These are phyloP conservation scores for Cydia splendana DNA, from an alignment of 1,140 invertebrate genomes.

Conservation along the genomic window DNA sequence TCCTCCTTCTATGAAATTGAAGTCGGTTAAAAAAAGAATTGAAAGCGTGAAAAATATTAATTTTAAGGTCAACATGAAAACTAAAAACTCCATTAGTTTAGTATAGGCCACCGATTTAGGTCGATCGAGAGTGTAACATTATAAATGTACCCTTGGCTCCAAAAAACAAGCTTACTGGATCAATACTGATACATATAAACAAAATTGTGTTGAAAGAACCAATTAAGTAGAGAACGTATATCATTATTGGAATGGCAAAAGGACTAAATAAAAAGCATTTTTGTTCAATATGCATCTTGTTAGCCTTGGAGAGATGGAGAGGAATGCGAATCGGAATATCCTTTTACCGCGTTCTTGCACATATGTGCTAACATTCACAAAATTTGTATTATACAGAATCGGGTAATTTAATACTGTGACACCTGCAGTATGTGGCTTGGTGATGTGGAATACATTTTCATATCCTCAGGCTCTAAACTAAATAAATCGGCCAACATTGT, in stretches of 20 bases:
- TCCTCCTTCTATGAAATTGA: too few relatives aligned
- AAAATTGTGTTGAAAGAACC: neutral
- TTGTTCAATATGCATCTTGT: constrained; percentile 7
- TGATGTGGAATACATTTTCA: too few relatives aligned
- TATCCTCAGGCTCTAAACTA: too few relatives aligned
- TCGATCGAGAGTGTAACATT: neutral
- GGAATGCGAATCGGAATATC: constrained; percentile 14
- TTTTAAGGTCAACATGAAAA: neutral
- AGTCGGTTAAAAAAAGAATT: neutral
- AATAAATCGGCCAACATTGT: too few relatives aligned
- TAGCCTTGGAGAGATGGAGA: constrained; percentile 20
- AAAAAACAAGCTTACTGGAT: neutral
- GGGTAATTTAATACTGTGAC: too few relatives aligned
- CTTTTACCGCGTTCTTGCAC: constrained; percentile 4
- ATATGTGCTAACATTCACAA: neutral
- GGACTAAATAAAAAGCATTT: neutral
- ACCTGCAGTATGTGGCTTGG: too few relatives aligned
- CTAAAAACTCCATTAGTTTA: neutral
- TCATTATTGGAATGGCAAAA: constrained; percentile 21
- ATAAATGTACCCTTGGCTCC: constrained; percentile 1
- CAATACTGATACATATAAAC: constrained; percentile 6
- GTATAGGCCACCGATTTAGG: neutral
- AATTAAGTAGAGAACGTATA: constrained; percentile 4
- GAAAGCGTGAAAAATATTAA: neutral
- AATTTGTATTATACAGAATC: too few relatives aligned